A percentile compares a stretch with the other conserved stretches of the same genome.
Evolutionary conservation across 2,888 invertebrate species (phyloP).

Genomic region (Epinotia ramella): DNA sequence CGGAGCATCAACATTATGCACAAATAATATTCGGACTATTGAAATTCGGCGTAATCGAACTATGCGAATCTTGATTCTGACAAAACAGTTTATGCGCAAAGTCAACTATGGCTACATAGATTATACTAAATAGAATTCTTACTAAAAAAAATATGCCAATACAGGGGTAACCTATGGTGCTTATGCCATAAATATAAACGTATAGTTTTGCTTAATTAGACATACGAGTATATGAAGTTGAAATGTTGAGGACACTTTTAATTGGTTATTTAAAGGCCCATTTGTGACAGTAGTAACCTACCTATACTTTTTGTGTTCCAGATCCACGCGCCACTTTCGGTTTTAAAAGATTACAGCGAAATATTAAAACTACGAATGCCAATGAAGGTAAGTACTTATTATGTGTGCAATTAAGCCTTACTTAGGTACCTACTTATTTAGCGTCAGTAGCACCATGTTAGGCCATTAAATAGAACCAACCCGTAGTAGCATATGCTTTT

Average conservation of each 20-base stretch:
- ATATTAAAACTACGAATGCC: constrained; percentile 96
- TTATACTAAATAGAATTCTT: too few relatives aligned
- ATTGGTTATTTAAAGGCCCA: not conserved
- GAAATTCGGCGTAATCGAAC: too few relatives aligned
- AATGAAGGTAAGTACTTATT: constrained; percentile 88
- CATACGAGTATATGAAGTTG: too few relatives aligned
- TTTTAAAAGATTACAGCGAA: constrained; percentile 94
- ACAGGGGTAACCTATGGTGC: too few relatives aligned
- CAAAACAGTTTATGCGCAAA: too few relatives aligned
- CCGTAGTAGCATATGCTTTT: constrained; percentile 31
- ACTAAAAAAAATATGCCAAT: too few relatives aligned
- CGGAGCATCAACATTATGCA: too few relatives aligned
- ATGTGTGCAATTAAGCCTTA: not conserved
- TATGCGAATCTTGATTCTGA: too few relatives aligned
- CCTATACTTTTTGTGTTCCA: constrained; percentile 62
- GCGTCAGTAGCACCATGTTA: not conserved
- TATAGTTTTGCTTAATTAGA: too few relatives aligned
- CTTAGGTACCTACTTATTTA: not conserved
- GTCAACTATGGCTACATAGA: too few relatives aligned
- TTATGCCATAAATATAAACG: too few relatives aligned
- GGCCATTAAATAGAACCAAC: constrained; percentile 5
- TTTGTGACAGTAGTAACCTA: not conserved
- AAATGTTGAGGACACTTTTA: not conserved
- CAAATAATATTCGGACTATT: too few relatives aligned
- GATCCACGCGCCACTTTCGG: constrained; percentile 94